phyloP scores from a whole-genome alignment of 2,888 invertebrate genomes.

The Metallyticus violacea region DNA sequence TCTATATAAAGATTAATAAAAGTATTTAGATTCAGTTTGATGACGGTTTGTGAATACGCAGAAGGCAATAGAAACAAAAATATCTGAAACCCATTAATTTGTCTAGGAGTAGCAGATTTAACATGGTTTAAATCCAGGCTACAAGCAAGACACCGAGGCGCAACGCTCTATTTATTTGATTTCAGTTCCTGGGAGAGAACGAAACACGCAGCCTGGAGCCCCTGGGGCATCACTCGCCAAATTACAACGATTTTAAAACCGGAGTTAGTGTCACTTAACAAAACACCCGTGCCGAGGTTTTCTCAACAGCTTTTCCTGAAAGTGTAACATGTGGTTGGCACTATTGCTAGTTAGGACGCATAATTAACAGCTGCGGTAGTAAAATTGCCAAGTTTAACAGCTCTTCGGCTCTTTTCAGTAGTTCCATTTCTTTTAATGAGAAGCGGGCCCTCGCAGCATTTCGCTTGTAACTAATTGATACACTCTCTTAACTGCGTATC shows the following conservation, averaged over 20 bases:
- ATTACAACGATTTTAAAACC: no score
- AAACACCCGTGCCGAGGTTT: background rate
- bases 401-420: background rate
- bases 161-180: background rate
- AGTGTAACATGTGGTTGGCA: background rate
- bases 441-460: background rate
- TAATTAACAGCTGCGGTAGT: background rate
- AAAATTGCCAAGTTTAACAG: background rate
- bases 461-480: no score
- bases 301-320: no score
- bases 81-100: no score
- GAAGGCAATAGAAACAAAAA: no score
- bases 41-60: no score
- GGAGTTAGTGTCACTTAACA: background rate
- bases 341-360: background rate
- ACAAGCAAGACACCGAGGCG: no score
- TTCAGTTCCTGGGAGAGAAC: background rate
- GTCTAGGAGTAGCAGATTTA: background rate
- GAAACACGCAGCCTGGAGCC: no score
- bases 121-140: background rate
- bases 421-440: background rate
- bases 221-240: background rate
- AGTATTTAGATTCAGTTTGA: no score
- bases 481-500: no score
- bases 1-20: no score